Percentiles rank a stretch among this genome's conserved stretches.
These are phyloP conservation scores for Camelus bactrianus DNA, from an alignment of 2,113 vertebrate species.

Conservation along the genomic window DNA sequence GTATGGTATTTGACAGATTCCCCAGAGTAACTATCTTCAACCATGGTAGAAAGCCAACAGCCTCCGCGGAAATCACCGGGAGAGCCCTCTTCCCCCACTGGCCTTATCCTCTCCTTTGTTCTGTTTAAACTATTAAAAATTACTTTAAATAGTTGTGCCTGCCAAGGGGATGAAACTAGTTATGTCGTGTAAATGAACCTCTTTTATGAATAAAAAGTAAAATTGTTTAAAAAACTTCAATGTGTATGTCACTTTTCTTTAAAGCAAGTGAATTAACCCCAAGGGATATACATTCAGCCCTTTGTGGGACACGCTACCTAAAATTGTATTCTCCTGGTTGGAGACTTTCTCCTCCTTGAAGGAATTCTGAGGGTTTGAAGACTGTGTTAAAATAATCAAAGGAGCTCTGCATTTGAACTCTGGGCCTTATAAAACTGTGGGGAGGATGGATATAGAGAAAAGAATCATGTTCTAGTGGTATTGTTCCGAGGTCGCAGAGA, in stretches of 20 bases:
- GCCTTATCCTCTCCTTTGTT: not conserved
- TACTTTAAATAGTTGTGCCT: not conserved
- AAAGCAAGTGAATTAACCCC: constrained; percentile 34
- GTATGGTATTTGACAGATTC: constrained; percentile 5
- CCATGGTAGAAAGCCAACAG: not conserved
- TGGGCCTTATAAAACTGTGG: not conserved
- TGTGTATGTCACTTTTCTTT: constrained; percentile 16
- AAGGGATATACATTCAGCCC: not conserved
- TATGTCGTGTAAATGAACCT: not conserved
- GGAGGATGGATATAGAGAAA: no score
- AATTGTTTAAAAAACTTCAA: constrained; percentile 4
- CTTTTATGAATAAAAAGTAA: constrained; percentile 52
- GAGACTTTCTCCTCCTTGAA: not conserved
- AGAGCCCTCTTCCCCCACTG: not conserved
- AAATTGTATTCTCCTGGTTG: constrained; percentile 29
- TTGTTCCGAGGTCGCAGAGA: no score
- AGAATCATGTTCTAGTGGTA: no score
- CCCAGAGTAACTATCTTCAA: not conserved
- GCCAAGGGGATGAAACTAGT: not conserved
- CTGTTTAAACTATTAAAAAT: not conserved
- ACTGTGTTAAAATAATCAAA: constrained; percentile 49
- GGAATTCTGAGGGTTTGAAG: constrained; percentile 18
- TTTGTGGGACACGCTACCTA: constrained; percentile 61
- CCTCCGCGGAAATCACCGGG: not conserved
- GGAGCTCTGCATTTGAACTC: constrained; percentile 6